Base-by-base conservation (phyloP, 1,140 invertebrate genomes). In the Drosophila nannoptera region DNA sequence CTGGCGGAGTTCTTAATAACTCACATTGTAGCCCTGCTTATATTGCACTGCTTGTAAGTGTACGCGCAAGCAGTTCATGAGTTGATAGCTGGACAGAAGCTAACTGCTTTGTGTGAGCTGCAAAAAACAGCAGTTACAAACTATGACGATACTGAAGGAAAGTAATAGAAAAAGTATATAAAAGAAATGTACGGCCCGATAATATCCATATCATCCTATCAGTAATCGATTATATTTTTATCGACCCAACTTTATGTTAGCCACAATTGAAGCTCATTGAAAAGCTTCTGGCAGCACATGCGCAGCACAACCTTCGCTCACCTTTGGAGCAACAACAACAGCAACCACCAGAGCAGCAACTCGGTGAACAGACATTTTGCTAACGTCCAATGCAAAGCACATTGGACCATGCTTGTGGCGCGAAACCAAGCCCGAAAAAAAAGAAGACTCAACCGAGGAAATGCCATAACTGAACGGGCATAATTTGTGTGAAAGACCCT, bases 401-500 rank as follows among this genome's bases (percentile, higher is more conserved):
- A 69, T 76, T 83, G 78, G 50, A 80, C 38, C 49, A 61, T 61
- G 61, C 35, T 45, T 22, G 14, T 38, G 67, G 68, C 40, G 49
- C 68, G 48, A 70, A 65, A 4, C 40, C 46, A 58, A 64, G 68
- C 50, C 50, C 46, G 50, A 64, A 31, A 12, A 43, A 43, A 43
- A 4, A n/a, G n/a, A n/a, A 5, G 14, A 71, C 63, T 11, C 22
- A 31, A 49, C 49, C 49, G 55, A 68, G 59, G 45, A 61, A 75
- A 65, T 52, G 55, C 46, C 72, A 72, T 43, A 65, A 58, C 65
- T 54, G 38, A 56, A 43, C 65, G 65, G 76, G 45, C 78, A 77
- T 65, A 78, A 68, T 75, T 72, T 58, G 50, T 73, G 40, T 38
- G 54, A 73, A 81, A 54, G 62, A 71, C 71, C 75, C 78, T 82